A percentile compares a stretch with the other conserved stretches of the same genome.
Evolutionary conservation across 2,888 invertebrate genomes (phyloP).

Genomic region (Drosophila eohydei): DNA sequence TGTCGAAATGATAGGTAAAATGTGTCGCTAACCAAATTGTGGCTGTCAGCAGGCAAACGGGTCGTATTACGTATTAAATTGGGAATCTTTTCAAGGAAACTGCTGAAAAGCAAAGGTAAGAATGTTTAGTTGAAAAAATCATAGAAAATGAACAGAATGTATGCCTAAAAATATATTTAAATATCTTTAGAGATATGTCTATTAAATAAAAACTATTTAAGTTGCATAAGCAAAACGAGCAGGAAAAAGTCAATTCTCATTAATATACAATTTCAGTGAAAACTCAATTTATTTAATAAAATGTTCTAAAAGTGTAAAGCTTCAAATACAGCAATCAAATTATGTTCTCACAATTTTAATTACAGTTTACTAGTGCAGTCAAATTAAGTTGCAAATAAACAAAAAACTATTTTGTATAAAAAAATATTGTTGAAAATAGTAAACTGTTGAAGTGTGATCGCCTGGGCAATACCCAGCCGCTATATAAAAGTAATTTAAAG

Average conservation of each 20-base stretch:
- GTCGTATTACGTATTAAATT: constrained; percentile 30
- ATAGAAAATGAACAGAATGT: constrained; percentile 18
- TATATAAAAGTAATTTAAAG: too few species aligned
- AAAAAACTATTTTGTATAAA: background rate
- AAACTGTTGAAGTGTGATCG: background rate
- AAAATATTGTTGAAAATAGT: background rate
- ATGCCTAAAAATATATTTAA: constrained; percentile 11
- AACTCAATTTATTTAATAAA: constrained; percentile 1
- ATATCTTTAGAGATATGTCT: background rate
- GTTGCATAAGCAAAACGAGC: background rate
- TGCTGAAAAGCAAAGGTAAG: background rate
- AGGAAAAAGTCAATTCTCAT: background rate
- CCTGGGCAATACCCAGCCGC: background rate
- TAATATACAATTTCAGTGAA: background rate
- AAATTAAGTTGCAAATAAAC: constrained; percentile 19
- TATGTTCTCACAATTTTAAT: constrained; percentile 20
- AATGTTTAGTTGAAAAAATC: background rate
- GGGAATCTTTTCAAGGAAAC: constrained; percentile 36
- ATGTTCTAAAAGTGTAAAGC: background rate
- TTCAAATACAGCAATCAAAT: constrained; percentile 27
- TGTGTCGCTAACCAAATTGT: constrained; percentile 53
- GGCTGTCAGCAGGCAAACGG: constrained; percentile 40
- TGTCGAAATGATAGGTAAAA: constrained; percentile 22
- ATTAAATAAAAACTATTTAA: background rate
- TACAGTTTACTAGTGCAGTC: constrained; percentile 29